Conservation (phyloP, 2,888 invertebrate species). For the Synanthedon formicaeformis region DNA sequence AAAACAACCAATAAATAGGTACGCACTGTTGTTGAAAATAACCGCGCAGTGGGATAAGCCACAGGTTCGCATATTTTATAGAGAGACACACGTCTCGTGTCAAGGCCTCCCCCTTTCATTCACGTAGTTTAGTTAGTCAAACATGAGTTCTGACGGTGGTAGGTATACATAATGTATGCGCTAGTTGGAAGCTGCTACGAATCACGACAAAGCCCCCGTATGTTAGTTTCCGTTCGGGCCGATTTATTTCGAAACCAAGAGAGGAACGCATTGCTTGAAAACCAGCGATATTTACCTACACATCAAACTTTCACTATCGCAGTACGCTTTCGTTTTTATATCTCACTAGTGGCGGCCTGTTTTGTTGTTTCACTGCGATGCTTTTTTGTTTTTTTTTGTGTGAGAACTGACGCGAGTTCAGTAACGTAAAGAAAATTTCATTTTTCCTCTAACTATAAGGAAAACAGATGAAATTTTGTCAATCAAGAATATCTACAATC, state of each 20-base stretch:
- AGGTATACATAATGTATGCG: slow-evolving; percentile 50
- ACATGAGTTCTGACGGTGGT: slow-evolving; percentile 32
- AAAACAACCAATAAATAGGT: no score
- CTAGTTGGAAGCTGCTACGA: slow-evolving; percentile 21
- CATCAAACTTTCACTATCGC: slow-evolving; percentile 70
- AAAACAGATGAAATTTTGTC: background rate
- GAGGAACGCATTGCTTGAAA: slow-evolving; percentile 54
- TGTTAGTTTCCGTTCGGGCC: slow-evolving; percentile 41
- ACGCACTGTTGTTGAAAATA: no score
- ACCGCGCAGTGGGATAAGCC: no score
- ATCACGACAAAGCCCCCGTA: slow-evolving; percentile 29
- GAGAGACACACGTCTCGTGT: slow-evolving; percentile 52
- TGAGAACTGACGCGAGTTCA: slow-evolving; percentile 1
- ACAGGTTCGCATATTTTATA: background rate
- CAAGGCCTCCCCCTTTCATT: slow-evolving; percentile 40
- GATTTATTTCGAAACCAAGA: slow-evolving; percentile 40
- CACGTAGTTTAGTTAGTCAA: slow-evolving; percentile 46
- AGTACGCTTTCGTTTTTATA: slow-evolving; percentile 66
- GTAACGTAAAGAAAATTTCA: background rate
- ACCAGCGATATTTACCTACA: slow-evolving; percentile 68
- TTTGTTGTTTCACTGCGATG: slow-evolving; percentile 46
- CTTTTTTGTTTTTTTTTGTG: slow-evolving; percentile 27
- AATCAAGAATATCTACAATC: background rate
- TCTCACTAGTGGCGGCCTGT: slow-evolving; percentile 38
- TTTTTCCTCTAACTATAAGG: background rate